phyloP scores from a whole-genome alignment of 2,797 vertebrate species.

The Chrosomus eos region DNA sequence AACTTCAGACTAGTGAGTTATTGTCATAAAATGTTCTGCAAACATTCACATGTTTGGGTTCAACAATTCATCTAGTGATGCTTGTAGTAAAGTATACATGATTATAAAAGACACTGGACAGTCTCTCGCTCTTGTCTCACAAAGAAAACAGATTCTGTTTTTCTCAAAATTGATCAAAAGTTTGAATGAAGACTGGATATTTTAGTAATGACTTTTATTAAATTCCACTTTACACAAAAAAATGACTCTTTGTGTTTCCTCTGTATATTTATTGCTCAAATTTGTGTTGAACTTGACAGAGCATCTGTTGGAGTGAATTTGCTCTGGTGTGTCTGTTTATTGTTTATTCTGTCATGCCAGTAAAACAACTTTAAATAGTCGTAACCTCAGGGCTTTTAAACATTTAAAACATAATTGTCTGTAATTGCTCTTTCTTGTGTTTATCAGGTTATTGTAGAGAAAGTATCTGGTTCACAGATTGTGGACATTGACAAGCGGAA shows the following conservation, averaged over 20 bases:
- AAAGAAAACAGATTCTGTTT: not conserved
- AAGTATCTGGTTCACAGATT: constrained; percentile 97
- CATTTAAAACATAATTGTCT: not conserved
- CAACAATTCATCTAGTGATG: not conserved
- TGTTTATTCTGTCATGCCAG: not conserved
- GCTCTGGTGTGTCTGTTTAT: not conserved
- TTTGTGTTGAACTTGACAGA: not conserved
- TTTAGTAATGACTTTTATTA: not conserved
- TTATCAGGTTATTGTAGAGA: constrained; percentile 94
- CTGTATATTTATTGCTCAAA: not conserved
- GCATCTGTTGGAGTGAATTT: not conserved
- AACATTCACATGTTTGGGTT: not conserved
- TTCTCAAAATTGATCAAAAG: not conserved
- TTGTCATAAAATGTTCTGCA: not conserved
- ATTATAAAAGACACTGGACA: not conserved
- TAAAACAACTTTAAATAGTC: not conserved
- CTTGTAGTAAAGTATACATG: not conserved
- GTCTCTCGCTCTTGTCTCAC: not conserved
- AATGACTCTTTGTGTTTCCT: not conserved
- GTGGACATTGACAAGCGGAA: constrained; percentile 98
- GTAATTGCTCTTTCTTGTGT: constrained; percentile 1
- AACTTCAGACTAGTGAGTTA: not conserved
- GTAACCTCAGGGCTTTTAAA: not conserved
- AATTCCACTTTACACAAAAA: not conserved
- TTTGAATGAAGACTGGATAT: not conserved